phyloP scores from a whole-genome alignment of 2,888 invertebrate genomes.

The Zaprionus lineosus region DNA sequence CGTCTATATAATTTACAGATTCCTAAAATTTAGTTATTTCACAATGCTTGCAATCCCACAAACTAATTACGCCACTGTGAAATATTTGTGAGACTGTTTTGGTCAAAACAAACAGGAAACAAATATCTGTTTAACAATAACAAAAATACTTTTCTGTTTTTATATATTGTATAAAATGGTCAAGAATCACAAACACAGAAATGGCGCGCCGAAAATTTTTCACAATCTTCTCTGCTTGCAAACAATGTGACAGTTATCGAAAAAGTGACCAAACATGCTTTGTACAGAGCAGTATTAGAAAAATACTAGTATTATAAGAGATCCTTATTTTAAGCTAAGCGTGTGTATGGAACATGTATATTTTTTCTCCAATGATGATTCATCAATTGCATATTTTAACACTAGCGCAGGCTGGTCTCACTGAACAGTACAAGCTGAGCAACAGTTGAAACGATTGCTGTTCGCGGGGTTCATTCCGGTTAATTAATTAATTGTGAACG shows the following conservation, averaged over 20 bases:
- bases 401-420: conserved; percentile 27
- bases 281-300: too few relatives aligned
- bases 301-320: too few relatives aligned
- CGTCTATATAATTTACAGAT: conserved; percentile 10
- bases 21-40: conserved; percentile 20
- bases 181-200: conserved; percentile 48
- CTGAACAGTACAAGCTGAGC: conserved; percentile 28
- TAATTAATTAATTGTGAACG: conserved; percentile 66
- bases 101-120: neutral
- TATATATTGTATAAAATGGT: neutral
- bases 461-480: conserved; percentile 49
- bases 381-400: neutral
- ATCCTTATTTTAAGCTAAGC: too few relatives aligned
- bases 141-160: neutral
- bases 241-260: conserved; percentile 21
- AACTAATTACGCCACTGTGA: neutral
- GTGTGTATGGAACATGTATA: too few relatives aligned
- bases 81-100: neutral
- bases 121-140: neutral
- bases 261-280: neutral
- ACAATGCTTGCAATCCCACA: conserved; percentile 19
- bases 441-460: conserved; percentile 45
- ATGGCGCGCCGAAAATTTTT: conserved; percentile 66
- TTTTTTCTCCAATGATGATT: neutral
- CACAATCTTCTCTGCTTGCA: conserved; percentile 48